Percentiles rank a stretch among this genome's conserved stretches.
Evolutionary conservation across 2,113 vertebrate genomes (phyloP).

Genomic region (Struthio camelus): DNA sequence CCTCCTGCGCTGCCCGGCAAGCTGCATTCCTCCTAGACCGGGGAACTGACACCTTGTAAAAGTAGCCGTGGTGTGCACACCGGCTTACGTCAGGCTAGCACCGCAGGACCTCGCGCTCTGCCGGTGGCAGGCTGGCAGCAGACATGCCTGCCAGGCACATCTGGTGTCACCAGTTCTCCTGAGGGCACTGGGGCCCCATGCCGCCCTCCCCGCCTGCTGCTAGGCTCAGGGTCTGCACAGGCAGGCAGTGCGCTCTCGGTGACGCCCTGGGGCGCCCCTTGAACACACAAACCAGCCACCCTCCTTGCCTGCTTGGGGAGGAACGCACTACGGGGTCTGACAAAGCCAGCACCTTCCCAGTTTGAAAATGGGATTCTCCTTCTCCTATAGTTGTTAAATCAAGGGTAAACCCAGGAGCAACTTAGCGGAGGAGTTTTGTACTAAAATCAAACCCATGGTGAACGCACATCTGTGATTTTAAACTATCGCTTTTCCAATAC

Average conservation of each 20-base stretch:
- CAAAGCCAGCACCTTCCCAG: not conserved
- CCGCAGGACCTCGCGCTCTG: not conserved
- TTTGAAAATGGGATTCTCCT: not conserved
- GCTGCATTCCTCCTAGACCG: too few relatives aligned
- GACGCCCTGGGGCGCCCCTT: fast-evolving
- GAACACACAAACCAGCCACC: not conserved
- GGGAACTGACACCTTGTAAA: too few relatives aligned
- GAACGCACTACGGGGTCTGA: not conserved
- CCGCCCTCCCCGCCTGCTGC: not conserved
- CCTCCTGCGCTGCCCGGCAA: too few relatives aligned
- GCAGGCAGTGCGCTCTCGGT: fast-evolving
- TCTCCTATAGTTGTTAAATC: not conserved
- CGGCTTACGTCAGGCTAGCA: too few relatives aligned
- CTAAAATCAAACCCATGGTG: not conserved
- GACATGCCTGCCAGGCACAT: not conserved
- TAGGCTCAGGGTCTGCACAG: not conserved
- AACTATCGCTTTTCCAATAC: fast-evolving
- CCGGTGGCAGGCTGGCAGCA: not conserved
- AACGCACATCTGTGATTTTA: not conserved
- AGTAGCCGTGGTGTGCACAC: too few relatives aligned
- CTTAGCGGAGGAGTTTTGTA: not conserved
- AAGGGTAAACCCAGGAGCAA: not conserved
- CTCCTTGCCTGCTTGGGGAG: fast-evolving
- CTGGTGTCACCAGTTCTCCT: not conserved
- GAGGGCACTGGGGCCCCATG: not conserved